Evolutionary conservation across 2,797 vertebrate species (phyloP).

Genomic region (Sebastes iracundus): DNA sequence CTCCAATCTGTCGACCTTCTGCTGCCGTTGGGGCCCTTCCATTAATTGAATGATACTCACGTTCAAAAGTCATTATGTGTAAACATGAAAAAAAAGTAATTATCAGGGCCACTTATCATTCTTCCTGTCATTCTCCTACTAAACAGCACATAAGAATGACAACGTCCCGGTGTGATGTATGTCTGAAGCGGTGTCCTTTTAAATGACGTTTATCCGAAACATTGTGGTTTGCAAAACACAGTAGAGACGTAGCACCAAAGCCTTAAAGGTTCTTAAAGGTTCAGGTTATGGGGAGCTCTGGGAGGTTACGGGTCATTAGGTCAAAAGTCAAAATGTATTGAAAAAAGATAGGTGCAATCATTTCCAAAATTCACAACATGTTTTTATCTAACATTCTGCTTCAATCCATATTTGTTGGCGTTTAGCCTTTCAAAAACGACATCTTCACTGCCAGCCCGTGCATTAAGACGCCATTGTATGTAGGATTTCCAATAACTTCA

Average conservation of each 20-base stretch:
- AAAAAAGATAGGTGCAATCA: too few relatives aligned
- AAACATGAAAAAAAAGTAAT: not conserved
- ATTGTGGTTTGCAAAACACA: not conserved
- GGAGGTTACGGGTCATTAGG: not conserved
- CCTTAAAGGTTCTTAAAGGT: not conserved
- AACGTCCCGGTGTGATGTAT: not conserved
- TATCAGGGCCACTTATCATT: not conserved
- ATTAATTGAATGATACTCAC: not conserved
- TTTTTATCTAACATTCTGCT: too few relatives aligned
- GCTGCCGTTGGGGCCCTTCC: not conserved
- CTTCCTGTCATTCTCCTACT: not conserved
- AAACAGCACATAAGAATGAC: not conserved
- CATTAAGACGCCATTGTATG: too few relatives aligned
- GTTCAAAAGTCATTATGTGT: not conserved
- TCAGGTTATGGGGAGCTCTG: not conserved
- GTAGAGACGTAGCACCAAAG: not conserved
- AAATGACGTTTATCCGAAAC: not conserved
- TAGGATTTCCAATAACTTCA: too few relatives aligned
- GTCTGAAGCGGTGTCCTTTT: not conserved
- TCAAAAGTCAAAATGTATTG: too few relatives aligned
- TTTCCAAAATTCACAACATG: too few relatives aligned
- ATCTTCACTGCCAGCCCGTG: too few relatives aligned
- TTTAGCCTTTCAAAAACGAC: too few relatives aligned
- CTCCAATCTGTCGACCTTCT: not conserved
- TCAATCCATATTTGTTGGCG: too few relatives aligned